Evolutionary conservation across 2,113 vertebrate species (phyloP), one percentile per base, ranked within the genome.

Genomic region (Mastomys coucha): DNA sequence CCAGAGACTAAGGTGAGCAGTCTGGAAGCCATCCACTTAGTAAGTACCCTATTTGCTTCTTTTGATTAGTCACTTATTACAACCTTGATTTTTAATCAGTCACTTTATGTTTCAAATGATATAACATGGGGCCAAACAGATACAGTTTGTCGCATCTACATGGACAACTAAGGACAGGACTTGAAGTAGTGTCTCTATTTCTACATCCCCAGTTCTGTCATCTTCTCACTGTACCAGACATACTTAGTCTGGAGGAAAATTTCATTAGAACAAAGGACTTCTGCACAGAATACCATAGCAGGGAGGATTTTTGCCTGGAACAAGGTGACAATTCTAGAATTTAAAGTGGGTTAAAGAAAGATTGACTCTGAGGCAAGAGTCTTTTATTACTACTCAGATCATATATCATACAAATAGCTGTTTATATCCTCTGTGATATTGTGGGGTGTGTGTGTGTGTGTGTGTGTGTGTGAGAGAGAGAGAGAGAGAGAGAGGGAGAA

Each of bases 201-300:
- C 20, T 45, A 39, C 36, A 33, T 86, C 14, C 33, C 14, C 28
- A 95, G 81, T 12, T 11, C 53, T 88, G 45, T 78, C 63, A 51
- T 88, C 49, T 77, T 91, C 87, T 73, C 28, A 39, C 26, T 63
- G 10, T 22, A 49, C 16, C 45, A n/a, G 69, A 75, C 22, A 24
- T 42, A 82, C 81, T 96, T 73, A 75, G 33, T 80, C 36, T 26
- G 92, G 91, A 73, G 70, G 63, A 81, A 93, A 96, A 58, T 14
- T 36, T 75, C 80, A 72, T 89, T 85, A 95, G 45, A 93, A 89
- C 70, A 93, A 95, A 96, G 11, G 2, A 49, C 78, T 51, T 93
- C 51, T 63, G 53, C 91, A 75, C 39, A 89, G 31, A 95, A 89
- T 31, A 67, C 7, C 45, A 7, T 14, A 93, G 72, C 7, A 58